Percentiles rank a stretch among this genome's conserved stretches.
Conservation (phyloP, 1,140 invertebrate species). For the Heterodera carotae region DNA sequence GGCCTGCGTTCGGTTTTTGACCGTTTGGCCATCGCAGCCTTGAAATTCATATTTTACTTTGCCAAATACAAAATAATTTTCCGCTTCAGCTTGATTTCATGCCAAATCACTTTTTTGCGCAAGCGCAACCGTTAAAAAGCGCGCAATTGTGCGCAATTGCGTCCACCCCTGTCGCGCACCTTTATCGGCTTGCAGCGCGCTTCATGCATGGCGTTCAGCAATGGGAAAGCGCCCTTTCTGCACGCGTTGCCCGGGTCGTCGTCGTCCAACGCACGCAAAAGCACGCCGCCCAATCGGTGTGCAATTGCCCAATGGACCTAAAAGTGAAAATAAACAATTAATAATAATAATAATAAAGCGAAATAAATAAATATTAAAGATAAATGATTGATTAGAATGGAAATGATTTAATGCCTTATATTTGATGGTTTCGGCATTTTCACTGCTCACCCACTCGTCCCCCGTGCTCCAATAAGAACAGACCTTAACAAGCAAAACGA, state of each 20-base stretch:
- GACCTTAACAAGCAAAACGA: neutral
- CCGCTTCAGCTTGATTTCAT: no score
- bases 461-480: slow-evolving; percentile 17
- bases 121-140: no score
- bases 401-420: slow-evolving; percentile 13
- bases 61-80: no score
- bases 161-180: neutral
- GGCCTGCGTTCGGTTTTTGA: no score
- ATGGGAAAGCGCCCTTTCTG: slow-evolving; percentile 11
- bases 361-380: no score
- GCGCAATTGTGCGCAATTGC: no score
- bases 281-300: slow-evolving; percentile 19
- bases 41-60: no score
- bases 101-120: no score
- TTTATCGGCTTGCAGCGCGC: slow-evolving; percentile 12
- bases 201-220: slow-evolving; percentile 16
- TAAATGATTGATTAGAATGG: no score
- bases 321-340: neutral
- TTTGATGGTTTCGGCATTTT: slow-evolving; percentile 20
- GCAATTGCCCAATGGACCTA: slow-evolving; percentile 24
- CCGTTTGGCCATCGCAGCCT: no score
- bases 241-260: slow-evolving; percentile 24
- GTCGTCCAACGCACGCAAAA: slow-evolving; percentile 8
- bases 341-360: no score
- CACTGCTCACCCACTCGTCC: slow-evolving; percentile 29